A percentile compares a stretch with the other conserved stretches of the same genome.
Conservation (phyloP, 2,888 invertebrate species). For the Agrotis puta region DNA sequence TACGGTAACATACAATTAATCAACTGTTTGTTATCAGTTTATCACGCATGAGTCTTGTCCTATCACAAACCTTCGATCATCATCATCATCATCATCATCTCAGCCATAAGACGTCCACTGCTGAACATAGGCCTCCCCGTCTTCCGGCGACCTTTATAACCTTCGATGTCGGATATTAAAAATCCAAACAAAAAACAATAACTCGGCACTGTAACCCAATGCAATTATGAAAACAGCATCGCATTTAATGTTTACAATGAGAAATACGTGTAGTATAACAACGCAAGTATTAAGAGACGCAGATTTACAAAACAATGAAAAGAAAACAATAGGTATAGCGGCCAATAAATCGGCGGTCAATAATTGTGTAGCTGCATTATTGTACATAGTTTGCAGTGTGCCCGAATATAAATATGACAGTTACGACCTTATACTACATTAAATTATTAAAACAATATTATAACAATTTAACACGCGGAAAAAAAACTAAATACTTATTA, state of each 20-base stretch:
- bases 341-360: background rate
- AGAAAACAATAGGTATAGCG: background rate
- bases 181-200: no score
- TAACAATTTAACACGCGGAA: background rate
- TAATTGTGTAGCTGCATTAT: background rate
- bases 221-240: slow-evolving; percentile 22
- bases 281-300: background rate
- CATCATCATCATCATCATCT: no score
- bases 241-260: slow-evolving; percentile 5
- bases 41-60: no score
- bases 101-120: no score
- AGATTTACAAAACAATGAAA: slow-evolving; percentile 29
- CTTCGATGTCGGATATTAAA: no score
- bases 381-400: background rate
- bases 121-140: no score
- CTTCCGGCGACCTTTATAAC: no score
- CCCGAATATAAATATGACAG: background rate
- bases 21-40: no score
- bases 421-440: background rate
- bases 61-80: no score
- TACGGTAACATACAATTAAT: no score
- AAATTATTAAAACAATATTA: background rate
- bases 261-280: slow-evolving; percentile 22
- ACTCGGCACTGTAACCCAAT: background rate
- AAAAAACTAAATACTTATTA: slow-evolving; percentile 24